These are phyloP conservation scores for Apamea crenata DNA, from an alignment of 2,888 invertebrate species.

Conservation along the genomic window DNA sequence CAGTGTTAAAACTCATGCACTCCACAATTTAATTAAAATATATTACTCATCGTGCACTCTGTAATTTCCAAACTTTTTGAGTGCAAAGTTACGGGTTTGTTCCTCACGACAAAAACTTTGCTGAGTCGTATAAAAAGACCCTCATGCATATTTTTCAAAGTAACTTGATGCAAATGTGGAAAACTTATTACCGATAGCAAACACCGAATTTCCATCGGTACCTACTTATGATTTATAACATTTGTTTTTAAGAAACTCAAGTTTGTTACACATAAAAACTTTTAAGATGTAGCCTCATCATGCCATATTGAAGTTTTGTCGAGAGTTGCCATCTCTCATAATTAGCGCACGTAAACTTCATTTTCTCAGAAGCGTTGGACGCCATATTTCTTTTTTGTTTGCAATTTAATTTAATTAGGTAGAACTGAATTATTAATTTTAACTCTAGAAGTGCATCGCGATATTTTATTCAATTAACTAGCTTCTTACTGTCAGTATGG, in stretches of 20 bases:
- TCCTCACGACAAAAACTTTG: slow-evolving; percentile 48
- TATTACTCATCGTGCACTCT: slow-evolving; percentile 48
- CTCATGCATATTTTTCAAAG: slow-evolving; percentile 55
- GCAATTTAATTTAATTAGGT: slow-evolving; percentile 56
- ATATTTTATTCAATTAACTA: slow-evolving; percentile 16
- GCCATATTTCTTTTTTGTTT: slow-evolving; percentile 72
- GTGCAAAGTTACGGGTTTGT: slow-evolving; percentile 52
- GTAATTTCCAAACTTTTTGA: slow-evolving; percentile 61
- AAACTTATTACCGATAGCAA: slow-evolving; percentile 44
- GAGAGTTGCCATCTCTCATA: slow-evolving; percentile 83
- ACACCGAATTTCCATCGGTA: slow-evolving; percentile 44
- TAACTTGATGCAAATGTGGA: slow-evolving; percentile 46
- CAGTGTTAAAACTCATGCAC: slow-evolving; percentile 48
- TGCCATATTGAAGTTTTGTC: slow-evolving; percentile 75
- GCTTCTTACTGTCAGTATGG: background rate
- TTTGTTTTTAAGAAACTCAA: slow-evolving; percentile 56
- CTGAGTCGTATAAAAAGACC: slow-evolving; percentile 30
- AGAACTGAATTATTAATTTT: slow-evolving; percentile 31
- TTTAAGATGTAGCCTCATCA: slow-evolving; percentile 61
- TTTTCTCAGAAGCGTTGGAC: slow-evolving; percentile 66
- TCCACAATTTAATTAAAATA: slow-evolving; percentile 54
- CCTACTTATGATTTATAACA: slow-evolving; percentile 49
- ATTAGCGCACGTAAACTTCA: slow-evolving; percentile 84
- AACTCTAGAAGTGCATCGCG: slow-evolving; percentile 10
- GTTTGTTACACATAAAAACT: slow-evolving; percentile 69